Evolutionary conservation across 2,888 invertebrate genomes (phyloP).

Genomic region (Thalpophila matura): DNA sequence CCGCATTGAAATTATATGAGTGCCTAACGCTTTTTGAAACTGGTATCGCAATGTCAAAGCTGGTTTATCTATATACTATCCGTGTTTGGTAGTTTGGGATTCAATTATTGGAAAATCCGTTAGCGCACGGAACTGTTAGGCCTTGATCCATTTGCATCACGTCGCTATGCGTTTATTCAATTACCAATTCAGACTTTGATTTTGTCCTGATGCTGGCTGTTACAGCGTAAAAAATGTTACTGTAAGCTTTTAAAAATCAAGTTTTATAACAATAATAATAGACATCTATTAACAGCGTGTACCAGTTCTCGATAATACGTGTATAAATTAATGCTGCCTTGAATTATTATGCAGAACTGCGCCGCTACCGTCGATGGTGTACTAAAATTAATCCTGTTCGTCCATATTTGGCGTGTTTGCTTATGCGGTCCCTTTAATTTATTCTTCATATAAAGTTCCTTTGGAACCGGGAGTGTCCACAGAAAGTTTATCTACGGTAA

Average conservation of each 20-base stretch:
- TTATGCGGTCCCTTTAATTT: constrained; percentile 70
- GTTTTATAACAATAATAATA: constrained; percentile 35
- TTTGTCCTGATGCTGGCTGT: constrained; percentile 29
- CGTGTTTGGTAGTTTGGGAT: constrained; percentile 66
- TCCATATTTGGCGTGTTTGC: constrained; percentile 74
- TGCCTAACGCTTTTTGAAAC: constrained; percentile 30
- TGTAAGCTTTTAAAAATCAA: constrained; percentile 8
- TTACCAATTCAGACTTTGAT: constrained; percentile 55
- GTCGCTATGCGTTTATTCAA: constrained; percentile 62
- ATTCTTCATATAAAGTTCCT: constrained; percentile 71
- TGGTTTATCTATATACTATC: constrained; percentile 29
- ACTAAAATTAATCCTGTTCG: constrained; percentile 71
- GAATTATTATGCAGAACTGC: constrained; percentile 69
- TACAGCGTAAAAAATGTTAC: constrained; percentile 6
- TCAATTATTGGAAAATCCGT: constrained; percentile 79
- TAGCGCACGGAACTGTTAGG: constrained; percentile 61
- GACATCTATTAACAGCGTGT: constrained; percentile 41
- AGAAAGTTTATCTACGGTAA: constrained; percentile 71
- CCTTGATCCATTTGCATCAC: constrained; percentile 66
- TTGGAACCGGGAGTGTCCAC: constrained; percentile 64
- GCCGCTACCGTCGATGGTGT: constrained; percentile 63
- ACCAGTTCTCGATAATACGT: constrained; percentile 61
- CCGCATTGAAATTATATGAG: too few species aligned
- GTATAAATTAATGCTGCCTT: constrained; percentile 69
- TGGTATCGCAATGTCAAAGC: constrained; percentile 48